Conservation (phyloP, 2,888 invertebrate species). For the Mystacides longicornis region DNA sequence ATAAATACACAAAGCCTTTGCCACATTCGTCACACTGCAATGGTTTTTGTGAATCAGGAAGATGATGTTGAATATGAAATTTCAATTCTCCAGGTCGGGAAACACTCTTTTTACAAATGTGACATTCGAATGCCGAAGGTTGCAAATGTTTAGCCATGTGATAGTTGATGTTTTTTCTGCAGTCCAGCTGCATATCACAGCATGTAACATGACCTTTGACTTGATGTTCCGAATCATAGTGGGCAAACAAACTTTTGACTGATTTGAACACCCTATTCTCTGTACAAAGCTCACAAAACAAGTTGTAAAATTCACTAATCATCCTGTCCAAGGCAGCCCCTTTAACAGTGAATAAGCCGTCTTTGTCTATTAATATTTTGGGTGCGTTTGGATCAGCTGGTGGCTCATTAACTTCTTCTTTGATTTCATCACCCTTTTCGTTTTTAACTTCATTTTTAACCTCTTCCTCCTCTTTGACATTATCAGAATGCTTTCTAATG, state of each 20-base stretch:
- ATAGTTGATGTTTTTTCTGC: conserved; percentile 6
- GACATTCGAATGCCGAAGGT: conserved; percentile 5
- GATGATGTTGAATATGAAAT: conserved; percentile 4
- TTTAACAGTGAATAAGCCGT: neutral
- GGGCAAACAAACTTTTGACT: conserved; percentile 1
- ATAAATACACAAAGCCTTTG: conserved; percentile 5
- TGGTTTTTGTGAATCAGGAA: conserved; percentile 4
- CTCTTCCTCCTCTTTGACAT: conserved; percentile 2
- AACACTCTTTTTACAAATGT: conserved; percentile 7
- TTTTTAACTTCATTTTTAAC: neutral
- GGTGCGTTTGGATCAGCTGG: neutral
- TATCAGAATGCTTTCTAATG: neutral
- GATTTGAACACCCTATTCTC: neutral
- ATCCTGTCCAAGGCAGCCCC: conserved; percentile 3
- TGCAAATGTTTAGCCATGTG: conserved; percentile 8
- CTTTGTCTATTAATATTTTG: conserved; percentile 1
- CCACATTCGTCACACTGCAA: conserved; percentile 6
- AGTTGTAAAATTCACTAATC: conserved; percentile 4
- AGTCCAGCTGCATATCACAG: neutral
- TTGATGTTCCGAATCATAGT: conserved; percentile 3
- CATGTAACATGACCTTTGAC: neutral
- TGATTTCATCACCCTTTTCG: neutral
- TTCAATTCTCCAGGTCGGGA: conserved; percentile 2
- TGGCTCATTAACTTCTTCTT: neutral
- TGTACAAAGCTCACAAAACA: neutral